Conservation (phyloP, 2,113 vertebrate species). For the Polypterus senegalus region DNA sequence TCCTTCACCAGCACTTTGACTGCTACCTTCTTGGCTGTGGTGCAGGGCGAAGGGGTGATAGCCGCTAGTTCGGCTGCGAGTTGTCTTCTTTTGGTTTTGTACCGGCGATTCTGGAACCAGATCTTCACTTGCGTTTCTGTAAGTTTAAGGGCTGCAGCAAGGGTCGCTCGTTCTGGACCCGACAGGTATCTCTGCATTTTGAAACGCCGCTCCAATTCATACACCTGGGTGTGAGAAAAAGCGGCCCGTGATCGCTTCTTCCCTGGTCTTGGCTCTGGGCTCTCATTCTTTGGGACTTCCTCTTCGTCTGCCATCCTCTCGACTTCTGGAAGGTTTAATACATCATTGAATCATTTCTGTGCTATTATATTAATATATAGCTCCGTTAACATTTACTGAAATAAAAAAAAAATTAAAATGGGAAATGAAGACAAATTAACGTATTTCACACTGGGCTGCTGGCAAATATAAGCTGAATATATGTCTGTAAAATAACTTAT, state of each 20-base stretch:
- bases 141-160: slow-evolving; percentile 52
- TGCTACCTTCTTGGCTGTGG: slow-evolving; percentile 43
- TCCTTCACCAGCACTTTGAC: slow-evolving; percentile 54
- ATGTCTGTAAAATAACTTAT: too few relatives aligned
- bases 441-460: not conserved
- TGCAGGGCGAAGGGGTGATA: slow-evolving; percentile 8
- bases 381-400: not conserved
- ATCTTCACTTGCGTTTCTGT: slow-evolving; percentile 68
- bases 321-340: slow-evolving; percentile 14
- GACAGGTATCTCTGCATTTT: slow-evolving; percentile 53
- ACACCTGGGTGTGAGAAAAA: slow-evolving; percentile 59
- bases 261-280: slow-evolving; percentile 17
- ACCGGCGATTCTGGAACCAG: slow-evolving; percentile 67
- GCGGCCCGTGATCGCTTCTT: slow-evolving; percentile 62
- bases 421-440: not conserved
- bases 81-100: slow-evolving; percentile 61
- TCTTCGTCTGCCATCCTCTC: slow-evolving; percentile 1
- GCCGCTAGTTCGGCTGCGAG: slow-evolving; percentile 31
- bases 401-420: slow-evolving; percentile 8
- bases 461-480: too few relatives aligned
- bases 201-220: slow-evolving; percentile 59
- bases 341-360: not conserved
- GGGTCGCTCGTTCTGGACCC: slow-evolving; percentile 47
- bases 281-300: slow-evolving; percentile 10
- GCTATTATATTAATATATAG: not conserved